Evolutionary conservation across 2,797 vertebrate species (phyloP).

Genomic region (Phylloscopus collybita): DNA sequence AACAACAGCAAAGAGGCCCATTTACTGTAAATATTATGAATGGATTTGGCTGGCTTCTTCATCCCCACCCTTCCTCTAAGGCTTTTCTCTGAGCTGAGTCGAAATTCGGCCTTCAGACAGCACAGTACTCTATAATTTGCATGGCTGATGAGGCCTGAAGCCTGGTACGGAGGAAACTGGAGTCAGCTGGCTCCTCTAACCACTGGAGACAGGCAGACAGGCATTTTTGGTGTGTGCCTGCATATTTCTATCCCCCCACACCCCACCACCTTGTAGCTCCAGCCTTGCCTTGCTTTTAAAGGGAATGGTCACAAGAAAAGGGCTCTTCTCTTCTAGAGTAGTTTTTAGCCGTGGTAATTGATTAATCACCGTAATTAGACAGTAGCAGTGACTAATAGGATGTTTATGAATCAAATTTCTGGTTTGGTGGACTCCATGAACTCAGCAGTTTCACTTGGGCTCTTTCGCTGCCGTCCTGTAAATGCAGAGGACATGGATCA

Average conservation of each 20-base stretch:
- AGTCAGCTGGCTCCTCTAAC: slow-evolving; percentile 75
- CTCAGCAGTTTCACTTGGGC: slow-evolving; percentile 15
- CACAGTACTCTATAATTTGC: slow-evolving; percentile 82
- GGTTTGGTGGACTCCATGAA: slow-evolving; percentile 19
- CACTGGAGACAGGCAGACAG: slow-evolving; percentile 76
- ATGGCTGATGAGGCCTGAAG: slow-evolving; percentile 79
- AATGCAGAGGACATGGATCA: neutral
- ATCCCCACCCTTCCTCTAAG: slow-evolving; percentile 83
- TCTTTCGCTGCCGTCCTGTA: neutral
- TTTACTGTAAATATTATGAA: slow-evolving; percentile 86
- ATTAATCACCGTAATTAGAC: slow-evolving; percentile 60
- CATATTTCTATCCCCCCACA: neutral
- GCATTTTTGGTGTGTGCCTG: slow-evolving; percentile 72
- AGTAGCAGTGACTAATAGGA: slow-evolving; percentile 57
- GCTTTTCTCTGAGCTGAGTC: slow-evolving; percentile 72
- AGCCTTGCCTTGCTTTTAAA: slow-evolving; percentile 16
- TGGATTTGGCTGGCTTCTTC: slow-evolving; percentile 77
- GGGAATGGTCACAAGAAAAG: slow-evolving; percentile 12
- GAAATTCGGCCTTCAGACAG: slow-evolving; percentile 77
- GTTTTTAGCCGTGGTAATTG: slow-evolving; percentile 50
- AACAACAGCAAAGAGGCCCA: slow-evolving; percentile 76
- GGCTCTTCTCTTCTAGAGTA: neutral
- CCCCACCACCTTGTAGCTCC: neutral
- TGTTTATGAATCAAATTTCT: slow-evolving; percentile 46
- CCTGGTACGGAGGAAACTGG: slow-evolving; percentile 78